A percentile compares a stretch with the other conserved stretches of the same genome.
phyloP scores from a whole-genome alignment of 2,888 invertebrate species.

The Chrysina gloriosa region DNA sequence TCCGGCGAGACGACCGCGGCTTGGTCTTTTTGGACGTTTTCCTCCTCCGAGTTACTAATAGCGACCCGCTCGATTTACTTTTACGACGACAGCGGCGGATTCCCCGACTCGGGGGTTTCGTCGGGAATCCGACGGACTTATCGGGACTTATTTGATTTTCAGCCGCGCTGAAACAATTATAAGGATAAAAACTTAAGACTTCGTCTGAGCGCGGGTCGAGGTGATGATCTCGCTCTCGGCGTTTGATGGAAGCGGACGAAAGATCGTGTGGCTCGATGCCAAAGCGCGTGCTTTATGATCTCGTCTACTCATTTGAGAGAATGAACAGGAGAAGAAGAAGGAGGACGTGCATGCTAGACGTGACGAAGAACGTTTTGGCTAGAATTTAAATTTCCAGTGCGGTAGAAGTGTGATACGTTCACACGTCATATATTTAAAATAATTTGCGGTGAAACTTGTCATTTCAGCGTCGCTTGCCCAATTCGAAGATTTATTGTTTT shows the following conservation, averaged over 20 bases:
- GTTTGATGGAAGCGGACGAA: not conserved
- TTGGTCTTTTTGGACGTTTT: not conserved
- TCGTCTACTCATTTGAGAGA: too few relatives aligned
- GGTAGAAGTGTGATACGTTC: too few relatives aligned
- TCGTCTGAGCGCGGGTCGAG: slow-evolving; percentile 6
- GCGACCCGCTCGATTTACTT: slow-evolving; percentile 22
- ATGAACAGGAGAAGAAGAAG: too few relatives aligned
- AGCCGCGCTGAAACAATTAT: slow-evolving; percentile 41
- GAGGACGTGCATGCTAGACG: too few relatives aligned
- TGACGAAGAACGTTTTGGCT: too few relatives aligned
- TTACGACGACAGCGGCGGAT: not conserved
- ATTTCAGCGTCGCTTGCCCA: too few relatives aligned
- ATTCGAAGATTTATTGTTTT: too few relatives aligned
- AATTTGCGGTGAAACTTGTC: too few relatives aligned
- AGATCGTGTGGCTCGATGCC: not conserved
- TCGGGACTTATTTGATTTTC: slow-evolving; percentile 40
- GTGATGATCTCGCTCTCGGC: not conserved
- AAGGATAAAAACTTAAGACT: slow-evolving; percentile 31
- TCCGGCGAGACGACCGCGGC: not conserved
- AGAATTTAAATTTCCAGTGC: too few relatives aligned
- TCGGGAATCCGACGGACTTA: slow-evolving; percentile 27
- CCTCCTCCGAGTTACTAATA: slow-evolving; percentile 18
- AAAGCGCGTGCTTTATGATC: not conserved
- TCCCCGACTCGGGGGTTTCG: not conserved
- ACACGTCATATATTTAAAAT: too few relatives aligned